Evolutionary conservation across 2,888 invertebrate species (phyloP), one percentile per base, ranked within the genome.

Genomic region (Lottia scabra): DNA sequence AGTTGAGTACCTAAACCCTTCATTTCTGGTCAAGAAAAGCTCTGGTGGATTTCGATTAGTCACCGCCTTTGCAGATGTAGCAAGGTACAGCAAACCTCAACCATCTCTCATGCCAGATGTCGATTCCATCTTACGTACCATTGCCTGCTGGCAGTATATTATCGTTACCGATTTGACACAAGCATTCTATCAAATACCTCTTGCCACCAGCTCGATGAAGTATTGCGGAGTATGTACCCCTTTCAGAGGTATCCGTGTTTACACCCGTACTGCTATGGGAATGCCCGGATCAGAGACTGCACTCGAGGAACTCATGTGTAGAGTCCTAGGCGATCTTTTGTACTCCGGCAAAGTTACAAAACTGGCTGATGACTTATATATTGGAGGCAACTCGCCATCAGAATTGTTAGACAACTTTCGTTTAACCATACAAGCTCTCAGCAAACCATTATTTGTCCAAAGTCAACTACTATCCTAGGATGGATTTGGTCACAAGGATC

Each of bases 311-410:
- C 64, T 76, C 6, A 75, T 73, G 68, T 68, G 56, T 38, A n/a
- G 71, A 23, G 76, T 81, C 3, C 72, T 80, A 4, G 76, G 75
- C 3, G 76, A 81, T 56, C 67, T 64, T n/a, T 12, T 80, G 2
- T 68, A 74, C 44, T 73, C 71, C 1, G 81, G 80, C 8, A 46
- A 56, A 68, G 75, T 81, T 23, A 67, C 77, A 1, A 82, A 79
- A 64, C 38, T 79, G 13, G 78, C 81, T 15, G 81, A 81, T 72
- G 78, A 81, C 48, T 69, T 80, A 19, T 80, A 78, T 65, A 78
- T 78, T 66, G 76, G 79, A n/a, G 78, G 77, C 13, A 71, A 79
- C 65, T 68, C 76, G 13, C 76, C 71, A 15, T 65, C 76, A 15
- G 74, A 79, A 63, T 56, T 79, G 12, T 64, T 78, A 2, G 19